phyloP scores from a whole-genome alignment of 1,140 invertebrate genomes.

The Aphis gossypii region DNA sequence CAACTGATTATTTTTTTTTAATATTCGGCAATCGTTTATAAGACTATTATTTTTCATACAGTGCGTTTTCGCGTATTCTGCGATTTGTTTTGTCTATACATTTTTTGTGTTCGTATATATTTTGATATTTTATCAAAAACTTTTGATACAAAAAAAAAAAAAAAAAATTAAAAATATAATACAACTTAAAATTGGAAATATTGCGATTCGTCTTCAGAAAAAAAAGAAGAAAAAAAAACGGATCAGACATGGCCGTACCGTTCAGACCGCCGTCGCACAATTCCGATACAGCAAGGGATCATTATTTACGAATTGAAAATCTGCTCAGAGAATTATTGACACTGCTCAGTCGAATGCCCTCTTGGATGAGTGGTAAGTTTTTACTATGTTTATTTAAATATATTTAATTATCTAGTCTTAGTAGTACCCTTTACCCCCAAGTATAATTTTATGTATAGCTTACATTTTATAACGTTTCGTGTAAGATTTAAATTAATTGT shows the following conservation, averaged over 20 bases:
- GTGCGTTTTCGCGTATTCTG: not conserved
- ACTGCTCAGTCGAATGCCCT: not conserved
- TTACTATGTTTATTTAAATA: not conserved
- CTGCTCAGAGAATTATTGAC: conserved; percentile 27
- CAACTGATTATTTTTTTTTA: no score
- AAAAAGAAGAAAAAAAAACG: not conserved
- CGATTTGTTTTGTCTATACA: not conserved
- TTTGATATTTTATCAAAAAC: not conserved
- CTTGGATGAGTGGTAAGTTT: not conserved
- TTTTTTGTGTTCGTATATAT: not conserved
- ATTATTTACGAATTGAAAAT: conserved; percentile 19
- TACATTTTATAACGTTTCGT: not conserved
- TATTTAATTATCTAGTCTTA: not conserved
- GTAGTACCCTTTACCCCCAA: not conserved
- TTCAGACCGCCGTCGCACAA: not conserved
- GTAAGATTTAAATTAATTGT: not conserved
- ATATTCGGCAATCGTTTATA: not conserved
- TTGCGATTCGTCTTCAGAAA: not conserved
- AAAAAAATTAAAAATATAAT: no score
- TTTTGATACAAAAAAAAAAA: not conserved
- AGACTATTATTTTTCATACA: not conserved
- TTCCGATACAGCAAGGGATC: not conserved
- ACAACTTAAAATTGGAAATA: not conserved
- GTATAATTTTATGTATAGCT: not conserved
- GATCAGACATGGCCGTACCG: conserved; percentile 22